A percentile compares a stretch with the other conserved stretches of the same genome.
Conservation (phyloP, 2,888 invertebrate genomes). For the Thereva unica region DNA sequence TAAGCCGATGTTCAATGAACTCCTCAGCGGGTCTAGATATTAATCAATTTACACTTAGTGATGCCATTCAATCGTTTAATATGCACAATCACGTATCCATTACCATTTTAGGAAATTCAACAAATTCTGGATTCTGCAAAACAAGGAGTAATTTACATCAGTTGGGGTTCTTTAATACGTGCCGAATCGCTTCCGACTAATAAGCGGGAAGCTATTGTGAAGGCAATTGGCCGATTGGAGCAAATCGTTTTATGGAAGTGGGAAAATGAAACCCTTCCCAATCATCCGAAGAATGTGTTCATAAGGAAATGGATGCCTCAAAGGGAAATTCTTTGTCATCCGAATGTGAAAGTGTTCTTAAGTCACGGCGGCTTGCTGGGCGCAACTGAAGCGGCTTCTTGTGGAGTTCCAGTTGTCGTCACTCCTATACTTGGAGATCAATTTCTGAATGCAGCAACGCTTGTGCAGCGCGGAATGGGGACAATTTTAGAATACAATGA, state of each 20-base stretch:
- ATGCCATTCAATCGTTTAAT: too few relatives aligned
- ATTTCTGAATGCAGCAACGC: slow-evolving; percentile 61
- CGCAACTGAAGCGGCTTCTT: slow-evolving; percentile 57
- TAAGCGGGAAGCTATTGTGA: slow-evolving; percentile 53
- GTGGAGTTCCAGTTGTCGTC: slow-evolving; percentile 58
- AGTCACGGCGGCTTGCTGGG: slow-evolving; percentile 59
- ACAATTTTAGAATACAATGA: slow-evolving; percentile 59
- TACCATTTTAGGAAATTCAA: too few relatives aligned
- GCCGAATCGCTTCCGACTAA: slow-evolving; percentile 58
- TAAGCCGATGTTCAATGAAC: too few relatives aligned
- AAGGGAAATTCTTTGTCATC: slow-evolving; percentile 59
- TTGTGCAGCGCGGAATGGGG: slow-evolving; percentile 63
- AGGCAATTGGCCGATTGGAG: slow-evolving; percentile 58
- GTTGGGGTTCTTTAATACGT: slow-evolving; percentile 59
- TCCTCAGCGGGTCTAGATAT: too few relatives aligned
- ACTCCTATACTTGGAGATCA: slow-evolving; percentile 60
- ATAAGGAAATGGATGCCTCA: slow-evolving; percentile 62
- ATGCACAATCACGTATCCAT: too few relatives aligned
- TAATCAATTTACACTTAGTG: too few relatives aligned
- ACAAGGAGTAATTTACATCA: slow-evolving; percentile 59
- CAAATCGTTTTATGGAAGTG: slow-evolving; percentile 62
- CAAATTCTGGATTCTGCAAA: slow-evolving; percentile 54
- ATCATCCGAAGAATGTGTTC: slow-evolving; percentile 58
- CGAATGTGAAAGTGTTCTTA: slow-evolving; percentile 58
- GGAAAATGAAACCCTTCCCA: slow-evolving; percentile 56